phyloP scores from a whole-genome alignment of 2,888 invertebrate genomes.

The Dyspetes luteomarginatus region DNA sequence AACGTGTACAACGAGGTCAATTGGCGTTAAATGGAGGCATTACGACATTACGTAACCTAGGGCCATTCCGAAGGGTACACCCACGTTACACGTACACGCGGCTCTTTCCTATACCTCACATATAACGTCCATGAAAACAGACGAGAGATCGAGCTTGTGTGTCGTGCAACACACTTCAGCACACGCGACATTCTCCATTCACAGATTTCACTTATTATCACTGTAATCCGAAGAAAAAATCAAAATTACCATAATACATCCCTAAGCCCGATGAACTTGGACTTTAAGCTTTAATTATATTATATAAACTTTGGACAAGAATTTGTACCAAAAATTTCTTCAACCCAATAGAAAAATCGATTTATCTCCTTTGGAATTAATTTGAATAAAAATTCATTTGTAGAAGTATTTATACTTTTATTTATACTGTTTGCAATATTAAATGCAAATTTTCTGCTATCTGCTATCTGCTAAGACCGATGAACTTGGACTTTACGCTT shows the following conservation, averaged over 20 bases:
- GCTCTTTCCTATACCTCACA: conserved; percentile 64
- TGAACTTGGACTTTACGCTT: no score
- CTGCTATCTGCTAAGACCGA: no score
- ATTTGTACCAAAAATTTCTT: neutral
- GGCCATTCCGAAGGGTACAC: conserved; percentile 82
- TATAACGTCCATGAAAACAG: no score
- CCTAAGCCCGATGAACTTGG: neutral
- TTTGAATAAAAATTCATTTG: no score
- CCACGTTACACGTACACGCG: conserved; percentile 70
- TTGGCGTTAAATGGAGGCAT: conserved; percentile 83
- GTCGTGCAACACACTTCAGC: neutral
- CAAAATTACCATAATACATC: neutral
- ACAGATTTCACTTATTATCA: neutral
- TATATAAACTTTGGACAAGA: neutral
- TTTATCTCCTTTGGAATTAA: no score
- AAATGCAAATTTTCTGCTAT: no score
- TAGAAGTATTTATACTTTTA: no score
- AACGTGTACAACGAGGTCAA: conserved; percentile 83
- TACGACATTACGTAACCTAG: conserved; percentile 82
- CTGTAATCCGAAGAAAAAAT: neutral
- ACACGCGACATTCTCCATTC: neutral
- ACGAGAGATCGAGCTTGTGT: no score
- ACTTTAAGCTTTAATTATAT: neutral
- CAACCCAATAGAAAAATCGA: no score
- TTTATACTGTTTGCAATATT: no score